A percentile compares a stretch with the other conserved stretches of the same genome.
Conservation (phyloP, 2,797 vertebrate genomes). For the Halcyon smyrnensis region DNA sequence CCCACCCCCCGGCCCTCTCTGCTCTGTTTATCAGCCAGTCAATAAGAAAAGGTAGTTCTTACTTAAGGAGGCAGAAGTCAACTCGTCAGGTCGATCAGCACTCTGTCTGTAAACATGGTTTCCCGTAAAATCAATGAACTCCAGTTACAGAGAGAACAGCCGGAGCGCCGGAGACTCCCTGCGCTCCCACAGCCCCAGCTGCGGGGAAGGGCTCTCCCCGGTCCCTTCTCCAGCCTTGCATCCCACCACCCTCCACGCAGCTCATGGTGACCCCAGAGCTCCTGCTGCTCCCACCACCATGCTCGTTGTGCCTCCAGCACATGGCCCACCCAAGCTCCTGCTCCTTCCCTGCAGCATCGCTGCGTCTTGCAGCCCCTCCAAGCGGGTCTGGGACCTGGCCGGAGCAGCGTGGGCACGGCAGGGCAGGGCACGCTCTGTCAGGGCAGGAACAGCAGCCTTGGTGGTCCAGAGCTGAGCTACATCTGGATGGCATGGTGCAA, state of each 20-base stretch:
- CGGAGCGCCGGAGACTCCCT: constrained; percentile 48
- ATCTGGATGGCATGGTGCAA: accelerated
- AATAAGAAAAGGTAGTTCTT: constrained; percentile 89
- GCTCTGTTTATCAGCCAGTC: constrained; percentile 84
- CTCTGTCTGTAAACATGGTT: constrained; percentile 99
- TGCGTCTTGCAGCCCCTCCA: accelerated
- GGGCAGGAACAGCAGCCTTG: background rate
- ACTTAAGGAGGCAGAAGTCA: constrained; percentile 98
- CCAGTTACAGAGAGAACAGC: constrained; percentile 87
- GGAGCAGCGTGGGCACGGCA: accelerated
- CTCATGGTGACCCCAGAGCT: background rate
- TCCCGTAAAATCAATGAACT: constrained; percentile 99
- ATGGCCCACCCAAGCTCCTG: background rate
- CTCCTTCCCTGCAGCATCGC: background rate
- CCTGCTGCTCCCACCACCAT: background rate
- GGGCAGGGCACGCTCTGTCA: accelerated
- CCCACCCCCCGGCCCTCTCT: constrained; percentile 33
- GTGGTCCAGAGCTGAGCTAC: accelerated
- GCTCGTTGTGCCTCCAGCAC: background rate
- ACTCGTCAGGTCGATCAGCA: constrained; percentile 97
- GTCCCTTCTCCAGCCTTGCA: background rate
- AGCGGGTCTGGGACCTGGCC: accelerated
- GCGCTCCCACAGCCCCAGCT: background rate
- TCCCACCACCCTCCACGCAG: background rate
- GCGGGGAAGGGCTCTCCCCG: background rate